phyloP scores from a whole-genome alignment of 2,113 vertebrate genomes.

The Neomonachus schauinslandi region DNA sequence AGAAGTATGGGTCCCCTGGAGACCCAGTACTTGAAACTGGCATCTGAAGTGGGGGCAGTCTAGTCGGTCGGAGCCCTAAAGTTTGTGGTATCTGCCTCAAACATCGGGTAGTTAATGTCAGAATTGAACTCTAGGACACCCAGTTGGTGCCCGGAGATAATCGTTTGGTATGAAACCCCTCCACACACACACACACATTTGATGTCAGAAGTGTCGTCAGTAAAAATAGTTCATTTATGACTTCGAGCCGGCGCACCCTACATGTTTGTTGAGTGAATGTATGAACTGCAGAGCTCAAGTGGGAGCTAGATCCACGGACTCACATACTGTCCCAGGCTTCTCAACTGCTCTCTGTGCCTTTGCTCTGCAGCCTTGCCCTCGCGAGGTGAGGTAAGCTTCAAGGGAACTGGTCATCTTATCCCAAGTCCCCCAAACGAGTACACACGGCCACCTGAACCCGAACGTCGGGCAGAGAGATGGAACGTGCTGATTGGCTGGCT shows the following conservation, averaged over 20 bases:
- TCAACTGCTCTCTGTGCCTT: not conserved
- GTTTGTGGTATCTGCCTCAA: not conserved
- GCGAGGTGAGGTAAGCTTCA: not conserved
- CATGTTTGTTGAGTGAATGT: not conserved
- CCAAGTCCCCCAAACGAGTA: not conserved
- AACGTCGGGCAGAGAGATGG: not conserved
- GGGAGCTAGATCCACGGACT: not conserved
- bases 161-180: not conserved
- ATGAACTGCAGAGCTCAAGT: not conserved
- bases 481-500: not conserved
- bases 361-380: not conserved
- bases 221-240: not conserved
- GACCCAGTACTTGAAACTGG: not conserved
- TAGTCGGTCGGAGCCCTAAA: not conserved
- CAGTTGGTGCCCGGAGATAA: not conserved
- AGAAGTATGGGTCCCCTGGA: not conserved
- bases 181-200: not conserved
- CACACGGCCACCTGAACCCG: not conserved
- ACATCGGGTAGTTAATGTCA: not conserved
- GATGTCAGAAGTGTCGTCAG: not conserved
- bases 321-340: not conserved
- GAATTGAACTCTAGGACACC: not conserved
- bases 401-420: not conserved
- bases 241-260: not conserved
- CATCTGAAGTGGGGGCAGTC: not conserved